These are phyloP conservation scores for Cnemophilus loriae DNA, from an alignment of 2,113 vertebrate genomes.

Conservation along the genomic window DNA sequence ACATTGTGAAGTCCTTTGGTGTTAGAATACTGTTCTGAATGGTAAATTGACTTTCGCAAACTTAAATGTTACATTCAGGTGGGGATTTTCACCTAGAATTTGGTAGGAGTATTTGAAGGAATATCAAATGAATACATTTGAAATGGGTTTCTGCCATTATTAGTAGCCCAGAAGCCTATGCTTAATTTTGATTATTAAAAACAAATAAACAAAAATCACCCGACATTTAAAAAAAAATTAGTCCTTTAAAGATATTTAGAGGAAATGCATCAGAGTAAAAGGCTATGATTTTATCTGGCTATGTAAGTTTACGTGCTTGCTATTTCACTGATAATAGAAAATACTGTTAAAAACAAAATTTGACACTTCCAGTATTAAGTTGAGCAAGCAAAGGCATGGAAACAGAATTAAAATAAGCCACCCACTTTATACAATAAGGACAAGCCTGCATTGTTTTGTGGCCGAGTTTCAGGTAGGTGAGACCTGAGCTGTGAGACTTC, in stretches of 20 bases:
- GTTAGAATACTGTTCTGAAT: not conserved
- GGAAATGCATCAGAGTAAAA: not conserved
- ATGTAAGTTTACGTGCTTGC: not conserved
- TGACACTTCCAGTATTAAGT: not conserved
- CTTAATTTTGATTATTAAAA: not conserved
- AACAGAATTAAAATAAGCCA: not conserved
- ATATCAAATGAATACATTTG: not conserved
- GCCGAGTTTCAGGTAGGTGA: not conserved
- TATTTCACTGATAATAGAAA: not conserved
- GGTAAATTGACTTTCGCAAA: not conserved
- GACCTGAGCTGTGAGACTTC: not conserved
- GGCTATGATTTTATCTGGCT: not conserved
- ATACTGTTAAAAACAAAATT: not conserved
- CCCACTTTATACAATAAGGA: not conserved
- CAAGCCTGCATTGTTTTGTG: not conserved
- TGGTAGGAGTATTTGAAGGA: not conserved
- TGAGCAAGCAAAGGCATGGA: not conserved
- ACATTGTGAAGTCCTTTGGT: not conserved
- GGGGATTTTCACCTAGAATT: not conserved
- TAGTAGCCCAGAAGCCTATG: not conserved
- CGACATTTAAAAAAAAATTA: not conserved
- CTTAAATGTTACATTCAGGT: not conserved
- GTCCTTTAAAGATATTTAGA: not conserved
- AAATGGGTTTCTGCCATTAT: not conserved
- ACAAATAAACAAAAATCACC: not conserved